These are phyloP conservation scores for Hetaerina americana DNA, from an alignment of 1,140 invertebrate genomes.

Conservation along the genomic window DNA sequence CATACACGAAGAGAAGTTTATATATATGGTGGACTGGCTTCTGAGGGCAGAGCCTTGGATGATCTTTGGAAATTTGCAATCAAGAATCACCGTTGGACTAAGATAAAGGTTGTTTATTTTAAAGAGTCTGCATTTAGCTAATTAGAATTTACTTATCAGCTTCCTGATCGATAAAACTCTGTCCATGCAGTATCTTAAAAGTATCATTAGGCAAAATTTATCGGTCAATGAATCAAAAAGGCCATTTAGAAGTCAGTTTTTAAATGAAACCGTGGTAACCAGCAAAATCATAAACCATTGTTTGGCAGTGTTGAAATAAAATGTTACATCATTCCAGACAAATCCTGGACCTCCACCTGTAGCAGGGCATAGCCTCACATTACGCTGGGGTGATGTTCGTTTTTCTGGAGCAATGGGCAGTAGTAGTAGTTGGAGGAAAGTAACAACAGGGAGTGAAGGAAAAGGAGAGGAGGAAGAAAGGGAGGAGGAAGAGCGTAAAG, in stretches of 20 bases:
- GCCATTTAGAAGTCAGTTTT: no score
- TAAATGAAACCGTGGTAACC: no score
- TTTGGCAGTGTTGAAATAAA: no score
- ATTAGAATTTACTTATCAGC: no score
- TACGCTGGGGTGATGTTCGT: background rate
- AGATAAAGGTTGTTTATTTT: conserved; percentile 50
- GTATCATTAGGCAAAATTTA: no score
- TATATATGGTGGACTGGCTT: conserved; percentile 73
- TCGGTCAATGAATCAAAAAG: no score
- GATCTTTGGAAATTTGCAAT: conserved; percentile 93
- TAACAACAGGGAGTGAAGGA: background rate
- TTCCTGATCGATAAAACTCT: no score
- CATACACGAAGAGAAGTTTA: conserved; percentile 73
- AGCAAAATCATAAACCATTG: no score
- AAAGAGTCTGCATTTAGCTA: no score
- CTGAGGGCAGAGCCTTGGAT: conserved; percentile 50
- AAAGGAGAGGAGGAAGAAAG: background rate
- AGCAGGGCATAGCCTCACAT: conserved; percentile 77
- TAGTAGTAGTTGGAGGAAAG: no score
- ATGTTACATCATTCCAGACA: background rate
- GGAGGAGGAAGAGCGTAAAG: background rate
- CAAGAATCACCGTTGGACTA: conserved; percentile 71
- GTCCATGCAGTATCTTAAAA: no score
- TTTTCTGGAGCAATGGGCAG: no score
- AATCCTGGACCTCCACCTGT: conserved; percentile 47